Conservation (phyloP, 2,888 invertebrate genomes). For the Belgica antarctica region DNA sequence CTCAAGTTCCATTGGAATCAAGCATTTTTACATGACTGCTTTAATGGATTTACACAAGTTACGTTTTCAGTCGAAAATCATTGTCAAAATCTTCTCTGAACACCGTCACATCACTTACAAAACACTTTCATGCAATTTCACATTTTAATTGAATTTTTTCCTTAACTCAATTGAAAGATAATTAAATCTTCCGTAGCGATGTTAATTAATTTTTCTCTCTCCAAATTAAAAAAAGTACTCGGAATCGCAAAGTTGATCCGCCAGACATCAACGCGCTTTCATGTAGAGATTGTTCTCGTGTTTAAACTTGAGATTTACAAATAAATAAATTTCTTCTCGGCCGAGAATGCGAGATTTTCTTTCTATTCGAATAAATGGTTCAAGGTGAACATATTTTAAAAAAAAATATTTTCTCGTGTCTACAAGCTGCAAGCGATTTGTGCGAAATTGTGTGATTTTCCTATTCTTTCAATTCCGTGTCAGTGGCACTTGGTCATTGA, state of each 20-base stretch:
- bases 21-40: too few species aligned
- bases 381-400: slow-evolving; percentile 39
- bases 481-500: neutral
- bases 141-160: slow-evolving; percentile 6
- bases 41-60: too few species aligned
- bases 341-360: slow-evolving; percentile 9
- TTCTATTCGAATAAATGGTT: slow-evolving; percentile 33
- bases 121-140: neutral
- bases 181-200: too few species aligned
- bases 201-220: neutral
- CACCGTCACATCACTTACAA: too few species aligned
- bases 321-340: neutral
- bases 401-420: neutral
- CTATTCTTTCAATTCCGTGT: neutral
- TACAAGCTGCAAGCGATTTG: neutral
- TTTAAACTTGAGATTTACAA: slow-evolving; percentile 4
- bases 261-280: neutral
- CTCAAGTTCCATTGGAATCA: too few species aligned
- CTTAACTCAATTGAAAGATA: neutral
- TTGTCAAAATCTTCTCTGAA: too few species aligned
- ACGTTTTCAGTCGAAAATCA: too few species aligned
- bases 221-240: neutral
- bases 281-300: neutral
- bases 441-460: neutral
- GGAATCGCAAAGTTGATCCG: neutral